These are phyloP conservation scores for Thymelicus sylvestris DNA, from an alignment of 2,888 invertebrate genomes.

Conservation along the genomic window DNA sequence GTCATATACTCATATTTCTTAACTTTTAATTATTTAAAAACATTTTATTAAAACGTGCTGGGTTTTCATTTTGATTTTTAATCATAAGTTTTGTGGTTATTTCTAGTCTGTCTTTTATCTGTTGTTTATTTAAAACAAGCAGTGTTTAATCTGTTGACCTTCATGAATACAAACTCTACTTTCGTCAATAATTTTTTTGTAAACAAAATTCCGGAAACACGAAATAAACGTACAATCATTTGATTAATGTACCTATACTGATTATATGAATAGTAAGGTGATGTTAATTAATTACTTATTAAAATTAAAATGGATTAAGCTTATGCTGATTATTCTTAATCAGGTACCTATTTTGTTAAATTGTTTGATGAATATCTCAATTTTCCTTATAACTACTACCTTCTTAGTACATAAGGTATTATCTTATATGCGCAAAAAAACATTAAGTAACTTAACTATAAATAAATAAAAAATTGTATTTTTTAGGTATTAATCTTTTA, in stretches of 20 bases:
- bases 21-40: neutral
- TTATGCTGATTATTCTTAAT: too few species aligned
- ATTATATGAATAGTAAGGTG: constrained; percentile 56
- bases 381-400: too few species aligned
- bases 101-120: too few species aligned
- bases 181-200: constrained; percentile 67
- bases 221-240: constrained; percentile 61
- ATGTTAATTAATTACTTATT: constrained; percentile 47
- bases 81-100: neutral
- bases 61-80: too few species aligned
- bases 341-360: too few species aligned
- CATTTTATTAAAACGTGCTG: neutral
- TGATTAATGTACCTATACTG: constrained; percentile 48
- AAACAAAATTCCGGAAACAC: constrained; percentile 71
- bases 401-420: too few species aligned
- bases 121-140: constrained; percentile 21
- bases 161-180: constrained; percentile 59
- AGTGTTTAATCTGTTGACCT: constrained; percentile 53
- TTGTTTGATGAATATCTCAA: too few species aligned
- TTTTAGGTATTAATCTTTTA: too few species aligned
- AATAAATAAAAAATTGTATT: too few species aligned
- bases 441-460: too few species aligned
- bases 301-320: neutral
- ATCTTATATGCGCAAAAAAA: too few species aligned
- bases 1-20: neutral